Evolutionary conservation across 92 coral and sea anemone species (phyloP).

Genomic region (Bergia puertoricense): DNA sequence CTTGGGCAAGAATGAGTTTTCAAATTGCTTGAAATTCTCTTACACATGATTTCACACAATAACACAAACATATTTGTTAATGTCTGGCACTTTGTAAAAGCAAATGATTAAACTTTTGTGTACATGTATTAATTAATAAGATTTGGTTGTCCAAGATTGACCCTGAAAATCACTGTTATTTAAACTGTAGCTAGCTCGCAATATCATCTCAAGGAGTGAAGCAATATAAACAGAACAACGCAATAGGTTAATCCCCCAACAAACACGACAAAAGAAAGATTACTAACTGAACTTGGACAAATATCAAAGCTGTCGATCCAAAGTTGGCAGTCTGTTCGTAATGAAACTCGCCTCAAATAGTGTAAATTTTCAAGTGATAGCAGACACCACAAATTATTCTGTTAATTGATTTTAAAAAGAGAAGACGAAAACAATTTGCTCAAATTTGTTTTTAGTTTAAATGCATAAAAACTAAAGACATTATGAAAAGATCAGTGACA

Average conservation of each 20-base stretch:
- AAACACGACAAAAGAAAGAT: background rate
- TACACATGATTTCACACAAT: conserved; percentile 27
- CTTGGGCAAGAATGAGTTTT: background rate
- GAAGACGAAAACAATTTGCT: background rate
- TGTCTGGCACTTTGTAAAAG: conserved; percentile 6
- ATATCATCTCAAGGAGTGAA: background rate
- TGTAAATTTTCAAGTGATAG: background rate
- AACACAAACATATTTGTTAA: conserved; percentile 15
- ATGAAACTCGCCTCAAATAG: background rate
- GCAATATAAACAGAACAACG: conserved; percentile 24
- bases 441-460: background rate
- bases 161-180: background rate
- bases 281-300: background rate
- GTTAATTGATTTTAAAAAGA: background rate
- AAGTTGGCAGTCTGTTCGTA: background rate
- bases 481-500: too few relatives aligned
- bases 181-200: background rate
- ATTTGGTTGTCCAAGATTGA: conserved; percentile 11
- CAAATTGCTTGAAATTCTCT: background rate
- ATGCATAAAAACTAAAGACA: background rate
- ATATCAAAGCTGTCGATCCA: background rate
- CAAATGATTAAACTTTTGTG: background rate
- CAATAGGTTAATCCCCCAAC: background rate
- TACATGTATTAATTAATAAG: background rate
- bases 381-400: conserved; percentile 21